Base-by-base conservation (phyloP, 2,797 vertebrate genomes). In the Tinamus major region DNA sequence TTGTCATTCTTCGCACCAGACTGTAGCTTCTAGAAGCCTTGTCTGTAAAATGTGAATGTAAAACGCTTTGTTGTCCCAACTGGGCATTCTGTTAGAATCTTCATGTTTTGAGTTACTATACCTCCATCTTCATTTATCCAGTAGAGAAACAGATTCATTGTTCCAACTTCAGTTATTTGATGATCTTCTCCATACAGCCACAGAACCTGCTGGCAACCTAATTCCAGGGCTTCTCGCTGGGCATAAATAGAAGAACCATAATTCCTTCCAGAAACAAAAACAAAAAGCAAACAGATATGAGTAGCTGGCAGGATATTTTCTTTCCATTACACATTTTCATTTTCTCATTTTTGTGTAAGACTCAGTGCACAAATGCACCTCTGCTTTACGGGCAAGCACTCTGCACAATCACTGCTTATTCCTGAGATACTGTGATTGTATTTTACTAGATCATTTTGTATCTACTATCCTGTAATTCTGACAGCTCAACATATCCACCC, bases 51-150 rank as follows among this genome's bases (percentile, higher is more conserved):
- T 7, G 67, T 29, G 41, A 33, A 46, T 41, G 35, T 35, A 35
- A 35, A 35, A 79, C 20, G 24, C 15, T 24, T 21, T 35, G 18
- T 23, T 0, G 16, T 53, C 14, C 27, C 21, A 53, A 11, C 21
- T 59, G 10, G 12, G 35, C 49, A 26, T 8, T 69, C 24, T 51
- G 10, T 6, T 70, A 3, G 74, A 83, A n/a, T 68, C 71, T 71
- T 29, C 23, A 20, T 1, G 2, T 6, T 79, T 29, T 37, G 7
- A 70, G 39, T 62, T 39, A 68, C 77, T 55, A 41, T 97, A 99
- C 99, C 99, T 98, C 98, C 98, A 48, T 98, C 94, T 97, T 99
- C 98, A 91, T 99, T 99, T 94, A 97, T 98, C 99, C 99, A 99
- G 93, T 98, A 98, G 42, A 99, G 97, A 96, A 99, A 99, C 26